Evolutionary conservation across 2,888 invertebrate species (phyloP), one percentile per base, ranked within the genome.

Genomic region (Tricholauxania praeusta): DNA sequence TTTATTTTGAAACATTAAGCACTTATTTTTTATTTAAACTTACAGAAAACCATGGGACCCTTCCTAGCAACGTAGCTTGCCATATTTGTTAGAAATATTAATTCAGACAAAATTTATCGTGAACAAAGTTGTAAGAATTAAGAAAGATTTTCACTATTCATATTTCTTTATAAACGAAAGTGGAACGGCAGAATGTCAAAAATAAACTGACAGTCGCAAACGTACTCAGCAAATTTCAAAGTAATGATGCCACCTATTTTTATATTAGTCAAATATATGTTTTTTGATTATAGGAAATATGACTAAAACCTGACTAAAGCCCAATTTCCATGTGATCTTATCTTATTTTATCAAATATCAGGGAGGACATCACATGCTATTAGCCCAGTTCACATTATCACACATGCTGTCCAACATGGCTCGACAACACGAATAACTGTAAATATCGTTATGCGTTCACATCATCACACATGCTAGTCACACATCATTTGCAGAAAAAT

Each of bases 1-100:
- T 51, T 22, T n/a, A n/a, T 12, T 57, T 67, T 48, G 14, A 53
- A 19, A 66, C 15, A 55, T 28, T 22, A n/a, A 51, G 8, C n/a
- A 1, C n/a, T 64, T 48, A 39, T 17, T 22, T 64, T 39, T 15
- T 47, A 67, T 60, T 12, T 64, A n/a, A 79, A 84, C 87, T 85
- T 82, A 87, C 87, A 87, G 75, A 83, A 83, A 28, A 86, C 81
- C 79, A 82, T 73, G 52, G 87, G 85, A 60, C 85, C 87, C 75
- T 82, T 85, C 71, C 85, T 82, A 76, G 85, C 86, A 79, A 85
- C 76, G 78, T 87, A 86, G 68, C 80, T 81, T 69, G 86, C 75
- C 87, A 87, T 87, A 79, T 79, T 78, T 71, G 71, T 65, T 53
- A 17, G 49, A 69, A 22, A 70, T 64, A 57, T 59, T 72, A 57